Evolutionary conservation across 2,797 vertebrate genomes (phyloP).

Genomic region (Ciconia nigra): DNA sequence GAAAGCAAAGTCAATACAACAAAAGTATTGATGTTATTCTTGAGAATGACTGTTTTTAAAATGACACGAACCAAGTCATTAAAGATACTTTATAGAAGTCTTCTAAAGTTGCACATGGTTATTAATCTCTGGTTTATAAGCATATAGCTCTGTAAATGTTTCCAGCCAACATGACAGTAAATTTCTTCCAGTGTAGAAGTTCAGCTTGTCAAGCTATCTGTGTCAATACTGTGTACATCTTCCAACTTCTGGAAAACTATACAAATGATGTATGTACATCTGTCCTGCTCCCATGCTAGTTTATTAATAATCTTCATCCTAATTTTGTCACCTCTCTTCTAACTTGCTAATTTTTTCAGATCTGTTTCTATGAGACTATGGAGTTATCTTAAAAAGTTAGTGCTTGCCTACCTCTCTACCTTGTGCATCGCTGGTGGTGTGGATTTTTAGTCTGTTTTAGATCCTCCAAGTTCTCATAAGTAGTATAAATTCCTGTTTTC

Average conservation of each 20-base stretch:
- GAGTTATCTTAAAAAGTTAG: neutral
- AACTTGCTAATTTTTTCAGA: neutral
- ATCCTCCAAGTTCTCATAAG: neutral
- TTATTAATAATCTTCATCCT: neutral
- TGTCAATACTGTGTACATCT: neutral
- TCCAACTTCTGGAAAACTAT: neutral
- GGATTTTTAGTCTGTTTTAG: neutral
- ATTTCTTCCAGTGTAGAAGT: neutral
- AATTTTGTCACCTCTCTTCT: neutral
- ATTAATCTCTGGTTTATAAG: constrained; percentile 31
- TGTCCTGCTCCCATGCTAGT: neutral
- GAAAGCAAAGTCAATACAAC: constrained; percentile 18
- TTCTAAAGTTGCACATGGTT: constrained; percentile 31
- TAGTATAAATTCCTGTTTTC: neutral
- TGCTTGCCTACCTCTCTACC: neutral
- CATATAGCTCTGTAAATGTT: neutral
- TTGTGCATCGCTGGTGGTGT: neutral
- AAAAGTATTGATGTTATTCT: constrained; percentile 31
- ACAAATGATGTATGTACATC: neutral
- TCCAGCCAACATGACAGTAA: neutral
- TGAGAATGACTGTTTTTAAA: constrained; percentile 40
- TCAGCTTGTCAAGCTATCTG: neutral
- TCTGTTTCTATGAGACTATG: neutral
- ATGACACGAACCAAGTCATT: constrained; percentile 50
- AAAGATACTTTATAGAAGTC: constrained; percentile 55